These are phyloP conservation scores for Paradoxurus hermaphroditus DNA, from an alignment of 2,113 vertebrate species.

Conservation along the genomic window DNA sequence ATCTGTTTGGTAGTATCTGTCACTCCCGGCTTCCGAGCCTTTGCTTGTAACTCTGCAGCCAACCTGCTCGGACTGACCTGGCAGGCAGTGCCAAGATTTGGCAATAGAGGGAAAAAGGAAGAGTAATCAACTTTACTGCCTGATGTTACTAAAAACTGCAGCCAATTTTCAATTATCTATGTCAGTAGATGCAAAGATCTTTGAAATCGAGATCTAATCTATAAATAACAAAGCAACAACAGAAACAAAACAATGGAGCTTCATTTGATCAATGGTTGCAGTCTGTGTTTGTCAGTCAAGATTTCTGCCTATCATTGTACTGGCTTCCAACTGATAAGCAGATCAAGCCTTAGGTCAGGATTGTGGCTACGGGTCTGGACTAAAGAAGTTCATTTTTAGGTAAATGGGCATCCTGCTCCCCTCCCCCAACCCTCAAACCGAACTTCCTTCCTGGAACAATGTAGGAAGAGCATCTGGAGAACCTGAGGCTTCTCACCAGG, in stretches of 20 bases:
- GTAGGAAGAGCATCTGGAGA: not conserved
- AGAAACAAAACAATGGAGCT: not conserved
- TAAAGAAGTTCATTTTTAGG: not conserved
- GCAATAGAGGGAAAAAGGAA: not conserved
- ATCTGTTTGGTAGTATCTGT: not conserved
- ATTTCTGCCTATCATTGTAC: not conserved
- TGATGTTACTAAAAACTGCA: constrained; percentile 43
- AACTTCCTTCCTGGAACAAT: not conserved
- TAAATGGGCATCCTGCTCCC: not conserved
- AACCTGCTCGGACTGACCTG: constrained; percentile 1
- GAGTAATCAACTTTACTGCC: constrained; percentile 21
- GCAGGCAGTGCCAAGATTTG: constrained; percentile 9
- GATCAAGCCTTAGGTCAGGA: not conserved
- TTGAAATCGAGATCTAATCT: constrained; percentile 45
- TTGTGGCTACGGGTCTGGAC: not conserved
- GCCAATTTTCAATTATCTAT: constrained; percentile 56
- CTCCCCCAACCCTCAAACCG: not conserved
- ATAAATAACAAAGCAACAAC: constrained; percentile 25
- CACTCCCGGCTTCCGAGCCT: not conserved
- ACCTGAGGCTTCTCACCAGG: not conserved
- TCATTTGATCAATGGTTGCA: not conserved
- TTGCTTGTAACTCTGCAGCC: not conserved
- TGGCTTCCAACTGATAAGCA: not conserved
- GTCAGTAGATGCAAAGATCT: constrained; percentile 17
- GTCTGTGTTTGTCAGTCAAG: not conserved